Evolutionary conservation across 2,888 invertebrate genomes (phyloP).

Genomic region (Psylliodes chrysocephalus): DNA sequence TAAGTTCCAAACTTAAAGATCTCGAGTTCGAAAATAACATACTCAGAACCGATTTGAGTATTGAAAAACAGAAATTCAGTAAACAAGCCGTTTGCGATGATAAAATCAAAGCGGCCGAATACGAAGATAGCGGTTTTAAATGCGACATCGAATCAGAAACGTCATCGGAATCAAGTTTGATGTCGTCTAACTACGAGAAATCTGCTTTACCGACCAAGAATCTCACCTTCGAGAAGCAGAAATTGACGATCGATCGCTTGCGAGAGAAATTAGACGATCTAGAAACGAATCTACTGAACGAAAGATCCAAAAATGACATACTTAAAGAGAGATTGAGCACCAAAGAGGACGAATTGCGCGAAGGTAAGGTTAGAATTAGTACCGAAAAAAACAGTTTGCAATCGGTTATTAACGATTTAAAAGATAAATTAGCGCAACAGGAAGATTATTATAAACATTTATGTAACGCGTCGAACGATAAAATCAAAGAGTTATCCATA

Average conservation of each 20-base stretch:
- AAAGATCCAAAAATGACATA: constrained; percentile 24
- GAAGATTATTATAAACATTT: constrained; percentile 24
- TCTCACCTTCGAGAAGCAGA: constrained; percentile 45
- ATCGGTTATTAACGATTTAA: constrained; percentile 16
- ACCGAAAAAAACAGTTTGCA: constrained; percentile 28
- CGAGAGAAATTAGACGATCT: constrained; percentile 34
- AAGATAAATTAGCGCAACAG: constrained; percentile 17
- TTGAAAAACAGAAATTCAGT: constrained; percentile 11
- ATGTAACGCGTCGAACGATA: constrained; percentile 18
- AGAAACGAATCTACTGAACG: constrained; percentile 25
- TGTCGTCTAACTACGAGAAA: constrained; percentile 14
- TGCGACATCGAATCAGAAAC: constrained; percentile 23
- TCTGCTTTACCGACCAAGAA: constrained; percentile 13
- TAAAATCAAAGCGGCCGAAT: constrained; percentile 24
- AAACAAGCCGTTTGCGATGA: constrained; percentile 29
- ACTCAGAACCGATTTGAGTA: constrained; percentile 19
- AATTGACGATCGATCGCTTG: constrained; percentile 43
- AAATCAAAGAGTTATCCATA: constrained; percentile 22
- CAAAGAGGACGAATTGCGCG: constrained; percentile 6
- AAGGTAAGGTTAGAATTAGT: background rate
- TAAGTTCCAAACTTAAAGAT: constrained; percentile 26
- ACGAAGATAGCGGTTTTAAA: constrained; percentile 31
- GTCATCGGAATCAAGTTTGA: constrained; percentile 27
- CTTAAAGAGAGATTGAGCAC: constrained; percentile 14
- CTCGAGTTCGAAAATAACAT: constrained; percentile 32